phyloP scores from a whole-genome alignment of 2,113 vertebrate genomes.

The Tympanuchus pallidicinctus region DNA sequence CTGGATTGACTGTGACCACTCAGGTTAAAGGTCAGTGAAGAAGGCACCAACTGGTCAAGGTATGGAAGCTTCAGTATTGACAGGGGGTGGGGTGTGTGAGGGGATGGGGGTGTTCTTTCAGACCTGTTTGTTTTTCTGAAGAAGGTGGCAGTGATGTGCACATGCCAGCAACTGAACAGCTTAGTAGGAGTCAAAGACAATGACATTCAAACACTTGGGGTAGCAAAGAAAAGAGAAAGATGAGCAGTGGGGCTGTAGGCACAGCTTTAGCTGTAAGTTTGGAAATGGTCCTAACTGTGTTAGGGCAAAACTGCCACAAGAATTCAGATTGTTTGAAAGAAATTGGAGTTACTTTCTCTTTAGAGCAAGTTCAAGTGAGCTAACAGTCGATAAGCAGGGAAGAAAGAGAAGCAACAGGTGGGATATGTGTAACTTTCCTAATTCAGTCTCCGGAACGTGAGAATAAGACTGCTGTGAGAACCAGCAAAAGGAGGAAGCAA shows the following conservation, averaged over 20 bases:
- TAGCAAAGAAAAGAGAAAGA: background rate
- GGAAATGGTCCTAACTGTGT: background rate
- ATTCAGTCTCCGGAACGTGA: background rate
- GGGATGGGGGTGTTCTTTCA: background rate
- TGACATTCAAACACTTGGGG: background rate
- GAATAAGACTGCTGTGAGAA: background rate
- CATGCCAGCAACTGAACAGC: background rate
- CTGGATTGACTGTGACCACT: background rate
- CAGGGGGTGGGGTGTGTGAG: background rate
- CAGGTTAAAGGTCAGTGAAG: fast-evolving
- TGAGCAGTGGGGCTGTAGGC: background rate
- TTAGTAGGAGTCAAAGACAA: background rate
- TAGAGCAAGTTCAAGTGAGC: background rate
- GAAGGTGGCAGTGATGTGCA: background rate
- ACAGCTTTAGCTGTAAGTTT: background rate
- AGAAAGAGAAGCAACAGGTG: background rate
- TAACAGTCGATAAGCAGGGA: background rate
- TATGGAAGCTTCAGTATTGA: background rate
- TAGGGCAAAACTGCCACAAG: background rate
- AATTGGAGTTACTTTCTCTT: background rate
- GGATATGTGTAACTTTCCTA: background rate
- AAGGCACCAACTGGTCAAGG: background rate
- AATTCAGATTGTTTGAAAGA: background rate
- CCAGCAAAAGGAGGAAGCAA: background rate
- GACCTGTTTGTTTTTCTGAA: background rate